phyloP scores from a whole-genome alignment of 2,113 vertebrate genomes.

The Grus americana region DNA sequence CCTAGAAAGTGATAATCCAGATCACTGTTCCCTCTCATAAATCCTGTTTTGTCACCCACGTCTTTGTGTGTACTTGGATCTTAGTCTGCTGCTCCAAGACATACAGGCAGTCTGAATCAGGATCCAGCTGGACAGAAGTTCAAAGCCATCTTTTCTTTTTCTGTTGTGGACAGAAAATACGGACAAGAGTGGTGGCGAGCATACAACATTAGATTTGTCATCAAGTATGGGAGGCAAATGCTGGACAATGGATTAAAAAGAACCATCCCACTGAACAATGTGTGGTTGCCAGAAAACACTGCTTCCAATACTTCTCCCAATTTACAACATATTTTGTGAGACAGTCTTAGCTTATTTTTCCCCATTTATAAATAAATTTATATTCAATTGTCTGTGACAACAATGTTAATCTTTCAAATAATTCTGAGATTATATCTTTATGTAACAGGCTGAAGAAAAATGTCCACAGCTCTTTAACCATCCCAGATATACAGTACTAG shows the following conservation, averaged over 20 bases:
- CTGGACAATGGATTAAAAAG: background rate
- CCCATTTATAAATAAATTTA: background rate
- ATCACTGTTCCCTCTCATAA: background rate
- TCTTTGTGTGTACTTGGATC: background rate
- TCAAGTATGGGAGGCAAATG: background rate
- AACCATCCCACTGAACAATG: background rate
- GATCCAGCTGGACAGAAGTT: background rate
- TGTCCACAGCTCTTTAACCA: background rate
- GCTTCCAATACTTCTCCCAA: background rate
- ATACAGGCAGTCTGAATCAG: background rate
- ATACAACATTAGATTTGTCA: background rate
- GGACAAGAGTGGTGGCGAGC: background rate
- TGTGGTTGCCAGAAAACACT: background rate
- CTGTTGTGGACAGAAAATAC: background rate
- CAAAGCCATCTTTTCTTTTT: background rate
- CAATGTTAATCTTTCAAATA: background rate
- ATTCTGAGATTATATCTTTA: background rate
- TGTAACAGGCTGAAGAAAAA: background rate
- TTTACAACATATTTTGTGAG: background rate
- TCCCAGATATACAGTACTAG: background rate
- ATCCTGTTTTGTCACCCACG: background rate
- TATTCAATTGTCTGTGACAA: background rate
- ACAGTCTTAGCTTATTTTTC: background rate
- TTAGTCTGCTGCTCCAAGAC: background rate
- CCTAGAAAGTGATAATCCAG: slow-evolving; percentile 13